Base-by-base conservation (phyloP, 2,888 invertebrate genomes). In the Cacoxenus indagator region DNA sequence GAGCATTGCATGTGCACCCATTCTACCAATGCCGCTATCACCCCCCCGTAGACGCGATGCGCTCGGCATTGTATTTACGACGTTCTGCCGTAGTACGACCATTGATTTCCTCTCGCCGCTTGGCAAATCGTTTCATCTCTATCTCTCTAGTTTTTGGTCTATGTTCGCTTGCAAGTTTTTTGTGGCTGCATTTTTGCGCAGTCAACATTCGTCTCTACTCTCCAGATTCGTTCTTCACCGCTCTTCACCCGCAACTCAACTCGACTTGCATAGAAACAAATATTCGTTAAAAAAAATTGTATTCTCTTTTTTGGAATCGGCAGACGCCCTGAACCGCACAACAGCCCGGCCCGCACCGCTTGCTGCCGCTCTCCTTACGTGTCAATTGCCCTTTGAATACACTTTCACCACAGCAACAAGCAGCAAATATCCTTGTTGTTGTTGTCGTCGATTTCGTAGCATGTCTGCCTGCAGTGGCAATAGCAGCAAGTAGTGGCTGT, bases 221-320 rank as follows among this genome's bases (percentile, higher is more conserved):
- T 22, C 37, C 31, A 37, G 5, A 17, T 37, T 37, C 9, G 1
- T 14, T 8, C 37, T 14, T 2, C 55, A n/a, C 14, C 57, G 17
- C 24, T 24, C 26, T 9, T 24, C 9, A 8, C 54, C 26, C 22
- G n/a, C n/a, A n/a, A 54, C 57, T 2, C 37, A 19, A 17, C 6
- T 51, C 22, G 19, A 19, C 51, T 37, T 62, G 45, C 61, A 45
- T 62, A 62, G 45, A 24, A 62, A 61, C 57, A 83, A 83, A 79
- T 81, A 80, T 80, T 79, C 83, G 81, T 80, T 80, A 81, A 77
- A 78, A 75, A 81, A 77, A 73, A 75, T 76, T 77, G 19, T 43
- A 24, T 62, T 62, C n/a, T 17, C n/a, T 59, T 37, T 19, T 14
- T 37, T n/a, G n/a, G n/a, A n/a, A n/a, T n/a, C n/a, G n/a, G n/a